Conservation (phyloP, 2,888 invertebrate species). For the Archaeoteleia sp. region DNA sequence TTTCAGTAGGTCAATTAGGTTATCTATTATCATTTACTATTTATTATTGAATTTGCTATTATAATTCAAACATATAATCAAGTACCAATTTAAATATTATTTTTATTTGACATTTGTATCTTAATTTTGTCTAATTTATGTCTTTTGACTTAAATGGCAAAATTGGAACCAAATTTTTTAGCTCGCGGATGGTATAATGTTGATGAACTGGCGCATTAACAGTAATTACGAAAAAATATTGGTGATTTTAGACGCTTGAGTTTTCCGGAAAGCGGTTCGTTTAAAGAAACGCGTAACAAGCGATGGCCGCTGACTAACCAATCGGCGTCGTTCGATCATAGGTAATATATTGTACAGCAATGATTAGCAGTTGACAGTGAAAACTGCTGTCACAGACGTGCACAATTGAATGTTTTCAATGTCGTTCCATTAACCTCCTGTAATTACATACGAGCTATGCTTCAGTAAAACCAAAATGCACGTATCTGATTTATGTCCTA, state of each 20-base stretch:
- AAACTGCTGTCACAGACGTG: conserved; percentile 9
- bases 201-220: background rate
- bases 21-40: no score
- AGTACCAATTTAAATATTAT: no score
- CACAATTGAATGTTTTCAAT: conserved; percentile 40
- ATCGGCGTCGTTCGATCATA: conserved; percentile 73
- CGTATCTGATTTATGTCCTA: no score
- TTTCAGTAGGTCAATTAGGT: no score
- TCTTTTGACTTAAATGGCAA: no score
- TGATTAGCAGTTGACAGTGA: conserved; percentile 22
- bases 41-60: no score
- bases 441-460: conserved; percentile 15
- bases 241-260: conserved; percentile 74
- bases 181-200: no score
- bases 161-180: no score
- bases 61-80: no score
- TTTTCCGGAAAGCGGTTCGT: conserved; percentile 73
- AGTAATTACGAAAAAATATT: conserved; percentile 37
- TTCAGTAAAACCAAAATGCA: conserved; percentile 15
- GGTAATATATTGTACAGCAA: conserved; percentile 65
- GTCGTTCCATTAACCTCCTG: conserved; percentile 34
- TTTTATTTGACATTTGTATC: no score
- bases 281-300: conserved; percentile 73
- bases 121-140: no score
- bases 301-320: conserved; percentile 73